These are phyloP conservation scores for Chionoecetes opilio DNA, from an alignment of 1,140 invertebrate species.

Conservation along the genomic window DNA sequence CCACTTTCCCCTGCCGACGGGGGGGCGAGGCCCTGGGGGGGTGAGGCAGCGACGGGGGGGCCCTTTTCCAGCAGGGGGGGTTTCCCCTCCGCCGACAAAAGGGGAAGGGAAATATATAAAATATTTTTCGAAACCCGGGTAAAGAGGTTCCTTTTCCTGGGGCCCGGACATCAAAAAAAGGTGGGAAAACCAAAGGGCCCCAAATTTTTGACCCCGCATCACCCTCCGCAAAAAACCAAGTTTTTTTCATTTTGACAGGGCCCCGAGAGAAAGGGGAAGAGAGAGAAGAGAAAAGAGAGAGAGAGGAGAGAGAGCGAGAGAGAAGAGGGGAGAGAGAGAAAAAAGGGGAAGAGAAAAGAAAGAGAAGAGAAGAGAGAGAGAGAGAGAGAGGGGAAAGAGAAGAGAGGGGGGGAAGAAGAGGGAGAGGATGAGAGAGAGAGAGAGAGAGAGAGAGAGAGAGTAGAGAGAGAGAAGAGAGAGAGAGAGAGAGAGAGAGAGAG, in stretches of 20 bases:
- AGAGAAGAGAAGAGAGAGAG: too few species aligned
- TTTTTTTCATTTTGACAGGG: not conserved
- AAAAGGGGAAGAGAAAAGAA: too few species aligned
- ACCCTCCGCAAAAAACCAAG: not conserved
- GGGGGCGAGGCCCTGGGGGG: not conserved
- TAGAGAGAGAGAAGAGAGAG: too few species aligned
- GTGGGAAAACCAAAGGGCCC: not conserved
- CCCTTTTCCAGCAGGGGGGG: not conserved
- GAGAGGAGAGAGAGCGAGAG: too few species aligned
- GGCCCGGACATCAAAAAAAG: slow-evolving; percentile 28
- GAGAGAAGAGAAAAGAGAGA: not conserved
- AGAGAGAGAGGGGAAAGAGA: too few species aligned
- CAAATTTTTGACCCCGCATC: not conserved
- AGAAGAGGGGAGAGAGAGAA: too few species aligned
- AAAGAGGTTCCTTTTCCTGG: slow-evolving; percentile 5
- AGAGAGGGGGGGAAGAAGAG: too few species aligned
- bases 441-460: too few species aligned
- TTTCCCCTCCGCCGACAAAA: not conserved
- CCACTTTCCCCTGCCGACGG: not conserved
- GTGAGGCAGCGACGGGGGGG: too few species aligned
- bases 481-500: too few species aligned
- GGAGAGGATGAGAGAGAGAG: too few species aligned
- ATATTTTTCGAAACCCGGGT: not conserved
- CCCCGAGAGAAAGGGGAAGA: too few species aligned
- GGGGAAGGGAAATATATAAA: not conserved